Percentiles rank a stretch among this genome's conserved stretches.
Evolutionary conservation across 2,888 invertebrate genomes (phyloP).

Genomic region (Rhyacophila evoluta): DNA sequence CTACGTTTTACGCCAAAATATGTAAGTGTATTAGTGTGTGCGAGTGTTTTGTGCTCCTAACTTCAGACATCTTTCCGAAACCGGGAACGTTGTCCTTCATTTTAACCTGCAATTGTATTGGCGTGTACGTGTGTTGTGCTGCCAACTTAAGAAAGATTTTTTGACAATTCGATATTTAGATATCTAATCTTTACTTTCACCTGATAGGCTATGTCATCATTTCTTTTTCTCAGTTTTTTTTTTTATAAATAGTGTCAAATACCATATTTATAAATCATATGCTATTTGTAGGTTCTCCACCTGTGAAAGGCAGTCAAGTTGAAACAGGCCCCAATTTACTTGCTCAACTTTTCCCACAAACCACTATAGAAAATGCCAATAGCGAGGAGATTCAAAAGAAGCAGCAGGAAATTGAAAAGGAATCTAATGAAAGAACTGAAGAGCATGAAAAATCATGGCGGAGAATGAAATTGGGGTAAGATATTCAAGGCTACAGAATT

Average conservation of each 20-base stretch:
- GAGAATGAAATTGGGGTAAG: constrained; percentile 77
- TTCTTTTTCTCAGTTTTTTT: neutral
- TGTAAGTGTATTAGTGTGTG: too few relatives aligned
- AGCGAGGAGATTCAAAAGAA: constrained; percentile 69
- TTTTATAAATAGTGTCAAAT: neutral
- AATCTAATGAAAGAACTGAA: constrained; percentile 69
- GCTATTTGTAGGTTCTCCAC: constrained; percentile 25
- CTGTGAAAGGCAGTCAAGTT: constrained; percentile 29
- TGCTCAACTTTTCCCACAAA: constrained; percentile 72
- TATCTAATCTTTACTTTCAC: too few relatives aligned
- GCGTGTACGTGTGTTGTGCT: too few relatives aligned
- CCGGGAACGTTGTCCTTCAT: too few relatives aligned
- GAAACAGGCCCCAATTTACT: constrained; percentile 60
- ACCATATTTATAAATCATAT: neutral
- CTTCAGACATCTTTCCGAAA: too few relatives aligned
- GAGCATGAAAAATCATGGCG: constrained; percentile 79
- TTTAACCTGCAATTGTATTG: too few relatives aligned
- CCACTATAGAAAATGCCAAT: constrained; percentile 62
- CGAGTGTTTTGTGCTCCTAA: too few relatives aligned
- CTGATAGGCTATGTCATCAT: too few relatives aligned
- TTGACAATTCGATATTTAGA: too few relatives aligned
- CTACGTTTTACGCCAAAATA: too few relatives aligned
- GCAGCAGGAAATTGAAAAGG: constrained; percentile 70
- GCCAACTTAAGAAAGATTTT: too few relatives aligned
- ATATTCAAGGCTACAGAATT: too few relatives aligned